phyloP scores from a whole-genome alignment of 2,797 vertebrate genomes.

The Clarias pachynema region DNA sequence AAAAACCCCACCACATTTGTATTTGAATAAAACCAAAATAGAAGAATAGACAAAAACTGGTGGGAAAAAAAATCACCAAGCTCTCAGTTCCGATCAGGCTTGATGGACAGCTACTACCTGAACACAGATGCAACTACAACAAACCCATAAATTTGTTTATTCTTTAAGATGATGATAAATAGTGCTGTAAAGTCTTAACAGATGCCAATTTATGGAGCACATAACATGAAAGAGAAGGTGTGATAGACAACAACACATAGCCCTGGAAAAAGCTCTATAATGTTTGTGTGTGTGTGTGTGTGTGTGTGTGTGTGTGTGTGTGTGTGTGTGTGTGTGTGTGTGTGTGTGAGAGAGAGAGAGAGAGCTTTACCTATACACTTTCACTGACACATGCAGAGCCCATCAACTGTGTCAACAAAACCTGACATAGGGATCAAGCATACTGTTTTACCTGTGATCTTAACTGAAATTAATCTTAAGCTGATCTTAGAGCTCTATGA shows the following conservation, averaged over 20 bases:
- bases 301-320: not conserved
- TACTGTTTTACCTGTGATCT: conserved; percentile 46
- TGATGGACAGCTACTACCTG: conserved; percentile 52
- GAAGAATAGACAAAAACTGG: not conserved
- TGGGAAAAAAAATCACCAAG: not conserved
- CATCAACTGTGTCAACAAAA: conserved; percentile 53
- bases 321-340: no score
- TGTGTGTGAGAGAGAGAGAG: not conserved
- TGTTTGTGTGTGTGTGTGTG: not conserved
- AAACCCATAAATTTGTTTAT: conserved; percentile 36
- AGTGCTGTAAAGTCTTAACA: conserved; percentile 57
- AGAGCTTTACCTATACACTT: conserved; percentile 47
- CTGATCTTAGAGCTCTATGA: not conserved
- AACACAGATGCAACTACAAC: conserved; percentile 39
- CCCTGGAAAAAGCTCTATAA: not conserved
- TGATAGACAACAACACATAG: conserved; percentile 52
- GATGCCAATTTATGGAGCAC: conserved; percentile 56
- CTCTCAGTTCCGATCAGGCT: not conserved
- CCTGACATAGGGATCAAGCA: conserved; percentile 43
- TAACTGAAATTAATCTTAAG: conserved; percentile 40
- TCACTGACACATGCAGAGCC: conserved; percentile 55
- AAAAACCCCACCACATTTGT: not conserved
- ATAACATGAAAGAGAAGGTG: conserved; percentile 30
- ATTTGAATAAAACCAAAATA: not conserved
- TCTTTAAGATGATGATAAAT: conserved; percentile 51